Percentiles rank a stretch among this genome's conserved stretches.
These are phyloP conservation scores for Spodoptera exigua DNA, from an alignment of 2,888 invertebrate genomes.

Conservation along the genomic window DNA sequence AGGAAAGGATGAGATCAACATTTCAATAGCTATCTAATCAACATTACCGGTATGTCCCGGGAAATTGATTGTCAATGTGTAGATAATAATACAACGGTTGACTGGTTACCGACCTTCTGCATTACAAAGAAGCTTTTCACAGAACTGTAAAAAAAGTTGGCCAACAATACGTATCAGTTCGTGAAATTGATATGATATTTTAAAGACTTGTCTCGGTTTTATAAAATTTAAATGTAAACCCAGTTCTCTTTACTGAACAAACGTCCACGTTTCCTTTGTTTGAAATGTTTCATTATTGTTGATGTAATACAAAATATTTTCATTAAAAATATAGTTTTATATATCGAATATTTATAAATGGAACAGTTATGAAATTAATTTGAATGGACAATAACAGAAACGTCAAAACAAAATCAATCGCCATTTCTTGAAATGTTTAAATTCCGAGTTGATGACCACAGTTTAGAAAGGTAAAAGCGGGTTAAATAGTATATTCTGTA, in stretches of 20 bases:
- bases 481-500: too few species aligned
- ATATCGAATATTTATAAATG: slow-evolving; percentile 1
- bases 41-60: slow-evolving; percentile 48
- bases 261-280: slow-evolving; percentile 33
- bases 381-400: not conserved
- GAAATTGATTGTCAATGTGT: slow-evolving; percentile 51
- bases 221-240: slow-evolving; percentile 26
- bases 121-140: slow-evolving; percentile 7
- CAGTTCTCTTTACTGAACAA: slow-evolving; percentile 21
- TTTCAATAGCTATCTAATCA: slow-evolving; percentile 62
- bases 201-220: slow-evolving; percentile 17
- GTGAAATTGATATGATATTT: slow-evolving; percentile 8
- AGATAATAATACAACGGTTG: slow-evolving; percentile 40
- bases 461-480: too few species aligned
- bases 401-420: too few species aligned
- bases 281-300: slow-evolving; percentile 30
- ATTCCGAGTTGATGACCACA: too few species aligned
- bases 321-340: slow-evolving; percentile 23
- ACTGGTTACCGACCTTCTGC: slow-evolving; percentile 10
- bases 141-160: slow-evolving; percentile 8
- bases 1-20: slow-evolving; percentile 58
- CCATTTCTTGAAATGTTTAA: too few species aligned
- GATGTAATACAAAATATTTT: slow-evolving; percentile 31
- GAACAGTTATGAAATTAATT: not conserved
- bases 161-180: slow-evolving; percentile 8